phyloP scores from a whole-genome alignment of 1,140 invertebrate genomes.

The Drosophila kanapiae region DNA sequence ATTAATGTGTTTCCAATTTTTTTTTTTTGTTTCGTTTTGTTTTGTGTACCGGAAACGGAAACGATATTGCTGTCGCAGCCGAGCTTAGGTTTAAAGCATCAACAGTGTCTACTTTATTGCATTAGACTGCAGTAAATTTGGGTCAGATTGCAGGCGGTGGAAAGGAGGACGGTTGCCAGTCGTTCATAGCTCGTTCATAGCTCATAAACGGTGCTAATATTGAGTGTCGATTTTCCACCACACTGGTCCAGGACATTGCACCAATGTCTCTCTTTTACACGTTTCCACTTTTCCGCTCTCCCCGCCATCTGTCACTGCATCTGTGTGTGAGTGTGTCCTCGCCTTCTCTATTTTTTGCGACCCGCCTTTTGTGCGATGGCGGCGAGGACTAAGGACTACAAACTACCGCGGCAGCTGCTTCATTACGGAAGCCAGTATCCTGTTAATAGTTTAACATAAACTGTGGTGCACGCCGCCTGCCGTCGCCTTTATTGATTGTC shows the following conservation, averaged over 20 bases:
- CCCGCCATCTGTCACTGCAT: slow-evolving; percentile 3
- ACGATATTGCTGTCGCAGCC: slow-evolving; percentile 16
- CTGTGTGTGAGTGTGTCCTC: slow-evolving; percentile 14
- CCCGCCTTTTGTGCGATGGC: slow-evolving; percentile 59
- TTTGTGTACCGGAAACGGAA: slow-evolving; percentile 32
- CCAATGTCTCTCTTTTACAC: slow-evolving; percentile 40
- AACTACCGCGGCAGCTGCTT: slow-evolving; percentile 63
- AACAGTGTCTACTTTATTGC: slow-evolving; percentile 23
- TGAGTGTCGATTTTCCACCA: slow-evolving; percentile 78
- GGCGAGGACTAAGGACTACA: slow-evolving; percentile 4
- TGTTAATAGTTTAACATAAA: slow-evolving; percentile 83
- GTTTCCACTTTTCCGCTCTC: slow-evolving; percentile 4
- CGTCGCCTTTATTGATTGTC: slow-evolving; percentile 68
- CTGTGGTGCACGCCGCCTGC: slow-evolving; percentile 67
- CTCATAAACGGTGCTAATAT: slow-evolving; percentile 80
- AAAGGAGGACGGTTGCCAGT: slow-evolving; percentile 41
- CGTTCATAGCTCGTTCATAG: slow-evolving; percentile 66
- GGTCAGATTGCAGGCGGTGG: background rate
- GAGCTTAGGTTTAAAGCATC: slow-evolving; percentile 49
- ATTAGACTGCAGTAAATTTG: slow-evolving; percentile 21
- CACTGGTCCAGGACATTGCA: slow-evolving; percentile 67
- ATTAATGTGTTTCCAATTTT: slow-evolving; percentile 56
- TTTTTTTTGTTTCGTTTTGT: slow-evolving; percentile 26
- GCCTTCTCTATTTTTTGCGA: slow-evolving; percentile 52
- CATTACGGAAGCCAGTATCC: slow-evolving; percentile 75